Conservation (phyloP, 2,113 vertebrate species). For the Lamprologus ornatipinnis region DNA sequence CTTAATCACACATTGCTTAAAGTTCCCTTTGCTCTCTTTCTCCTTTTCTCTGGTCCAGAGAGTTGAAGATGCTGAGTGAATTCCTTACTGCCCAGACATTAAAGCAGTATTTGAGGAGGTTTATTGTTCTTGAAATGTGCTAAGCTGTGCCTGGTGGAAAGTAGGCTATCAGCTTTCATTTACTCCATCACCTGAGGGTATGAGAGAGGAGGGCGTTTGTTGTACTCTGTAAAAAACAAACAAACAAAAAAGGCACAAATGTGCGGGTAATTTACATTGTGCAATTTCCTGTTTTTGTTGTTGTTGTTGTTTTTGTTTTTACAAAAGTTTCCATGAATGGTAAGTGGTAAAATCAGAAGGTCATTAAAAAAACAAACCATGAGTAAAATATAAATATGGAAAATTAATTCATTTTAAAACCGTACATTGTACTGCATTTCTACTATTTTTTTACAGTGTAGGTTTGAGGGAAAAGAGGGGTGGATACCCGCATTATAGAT, state of each 20-base stretch:
- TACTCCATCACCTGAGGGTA: slow-evolving; percentile 2
- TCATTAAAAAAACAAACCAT: not conserved
- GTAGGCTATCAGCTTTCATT: slow-evolving; percentile 10
- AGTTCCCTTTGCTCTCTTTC: slow-evolving; percentile 28
- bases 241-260: not conserved
- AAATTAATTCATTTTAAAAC: not conserved
- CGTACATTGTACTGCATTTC: not conserved
- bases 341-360: not conserved
- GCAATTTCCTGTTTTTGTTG: not conserved
- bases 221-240: not conserved
- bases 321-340: not conserved
- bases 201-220: not conserved
- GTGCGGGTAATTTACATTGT: not conserved
- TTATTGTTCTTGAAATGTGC: slow-evolving; percentile 1
- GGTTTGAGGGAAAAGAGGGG: not conserved
- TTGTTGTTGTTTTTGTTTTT: not conserved
- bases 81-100: not conserved
- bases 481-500: not conserved
- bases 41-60: not conserved
- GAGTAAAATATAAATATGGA: not conserved
- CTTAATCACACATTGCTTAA: slow-evolving; percentile 82
- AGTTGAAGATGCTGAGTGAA: not conserved
- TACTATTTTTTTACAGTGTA: not conserved
- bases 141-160: not conserved
- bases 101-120: not conserved